Conservation (phyloP, 1,140 invertebrate species). For the Solen grandis region DNA sequence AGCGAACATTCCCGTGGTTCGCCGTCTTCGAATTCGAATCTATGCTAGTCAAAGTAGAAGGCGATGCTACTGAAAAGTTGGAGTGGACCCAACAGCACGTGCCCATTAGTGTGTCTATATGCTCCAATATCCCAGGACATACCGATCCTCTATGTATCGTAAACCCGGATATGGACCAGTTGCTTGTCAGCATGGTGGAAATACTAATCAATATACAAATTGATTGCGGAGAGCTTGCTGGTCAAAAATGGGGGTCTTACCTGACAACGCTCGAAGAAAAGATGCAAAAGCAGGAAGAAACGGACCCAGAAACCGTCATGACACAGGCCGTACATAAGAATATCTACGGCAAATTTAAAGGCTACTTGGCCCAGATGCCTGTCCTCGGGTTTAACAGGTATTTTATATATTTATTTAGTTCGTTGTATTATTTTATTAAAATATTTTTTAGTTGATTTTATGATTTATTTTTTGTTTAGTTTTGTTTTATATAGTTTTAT, state of each 20-base stretch:
- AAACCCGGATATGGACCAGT: constrained; percentile 1
- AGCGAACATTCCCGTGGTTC: too few relatives aligned
- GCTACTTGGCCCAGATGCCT: not conserved
- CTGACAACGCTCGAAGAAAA: not conserved
- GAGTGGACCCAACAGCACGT: constrained; percentile 23
- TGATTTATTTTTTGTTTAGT: too few relatives aligned
- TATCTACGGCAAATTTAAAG: not conserved
- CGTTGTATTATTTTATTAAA: too few relatives aligned
- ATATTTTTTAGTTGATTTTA: too few relatives aligned
- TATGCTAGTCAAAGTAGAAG: too few relatives aligned
- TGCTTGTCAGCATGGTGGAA: constrained; percentile 15
- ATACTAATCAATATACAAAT: not conserved
- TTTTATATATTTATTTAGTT: too few relatives aligned
- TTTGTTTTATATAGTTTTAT: too few relatives aligned
- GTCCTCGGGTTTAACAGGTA: not conserved
- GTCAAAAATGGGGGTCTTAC: constrained; percentile 3
- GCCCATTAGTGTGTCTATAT: constrained; percentile 8
- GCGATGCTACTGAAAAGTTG: constrained; percentile 2
- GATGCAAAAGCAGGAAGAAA: not conserved
- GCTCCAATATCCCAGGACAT: constrained; percentile 11
- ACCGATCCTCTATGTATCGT: constrained; percentile 25
- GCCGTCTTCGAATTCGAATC: too few relatives aligned
- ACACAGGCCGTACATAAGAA: too few relatives aligned
- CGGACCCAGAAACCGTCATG: not conserved
- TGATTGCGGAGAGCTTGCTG: not conserved